Base-by-base conservation (phyloP, 2,888 invertebrate species). In the Archaeoteleia sp. region DNA sequence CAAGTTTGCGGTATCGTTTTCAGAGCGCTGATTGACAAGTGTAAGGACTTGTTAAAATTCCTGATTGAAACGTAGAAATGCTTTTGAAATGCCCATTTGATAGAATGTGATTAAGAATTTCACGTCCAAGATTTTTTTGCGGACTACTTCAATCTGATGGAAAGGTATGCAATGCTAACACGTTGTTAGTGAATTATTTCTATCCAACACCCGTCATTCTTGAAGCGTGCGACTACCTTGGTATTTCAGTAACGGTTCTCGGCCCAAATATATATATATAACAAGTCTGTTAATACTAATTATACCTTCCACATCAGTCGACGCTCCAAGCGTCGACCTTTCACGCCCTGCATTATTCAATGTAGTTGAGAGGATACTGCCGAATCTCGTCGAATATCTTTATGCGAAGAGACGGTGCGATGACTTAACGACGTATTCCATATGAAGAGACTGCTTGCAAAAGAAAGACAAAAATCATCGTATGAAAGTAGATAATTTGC, bases 201-300 rank as follows among this genome's bases (percentile, higher is more conserved):
- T 37, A 39, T 39, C 39, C 39, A 30, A 46, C 43, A 46, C 39
- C 30, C 57, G 30, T 46, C 46, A 46, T 46, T 40, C 9, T 27
- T 39, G 46, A 35, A 39, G 39, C 39, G 39, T 12, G n/a, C 23
- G 34, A 25, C 42, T 49, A 39, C 29, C 15, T 37, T 49, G 25
- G 39, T 10, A 58, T 45, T 58, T 57, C 46, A 17, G 29, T 62
- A 62, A 42, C 67, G 61, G 67, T 51, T 53, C 23, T 45, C 30
- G 42, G 30, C 32, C 67, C 48, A 62, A 58, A 58, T 58, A 67
- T n/a, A n/a, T n/a, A n/a, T n/a, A 54, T 39, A 65, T 35, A n/a
- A 25, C 37, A 40, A 54, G 51, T 32, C 39, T 48, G 37, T 29
- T 53, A 51, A 62, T 48, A 37, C 30, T 62, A 62, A 62, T 67